phyloP scores from a whole-genome alignment of 2,797 vertebrate genomes.

The Neosilurus mollespiculum region DNA sequence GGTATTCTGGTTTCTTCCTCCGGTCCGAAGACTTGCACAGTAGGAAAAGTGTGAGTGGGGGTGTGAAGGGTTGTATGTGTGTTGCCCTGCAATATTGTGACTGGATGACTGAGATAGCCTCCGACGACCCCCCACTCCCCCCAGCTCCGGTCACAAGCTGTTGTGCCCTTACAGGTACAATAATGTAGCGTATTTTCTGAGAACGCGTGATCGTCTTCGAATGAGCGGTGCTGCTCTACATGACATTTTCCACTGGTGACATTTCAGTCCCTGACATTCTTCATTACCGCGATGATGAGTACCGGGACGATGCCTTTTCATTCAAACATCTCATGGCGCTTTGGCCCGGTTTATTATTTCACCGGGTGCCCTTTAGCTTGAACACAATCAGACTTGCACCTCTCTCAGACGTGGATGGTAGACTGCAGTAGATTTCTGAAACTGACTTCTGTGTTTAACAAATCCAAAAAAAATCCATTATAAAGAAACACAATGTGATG shows the following conservation, averaged over 20 bases:
- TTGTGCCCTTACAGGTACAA: no score
- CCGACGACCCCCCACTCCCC: no score
- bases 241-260: constrained; percentile 30
- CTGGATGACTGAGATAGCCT: no score
- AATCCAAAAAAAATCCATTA: not conserved
- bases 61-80: no score
- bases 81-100: no score
- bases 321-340: constrained; percentile 19
- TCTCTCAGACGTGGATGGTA: not conserved
- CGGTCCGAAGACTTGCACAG: no score
- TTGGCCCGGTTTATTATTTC: constrained; percentile 6
- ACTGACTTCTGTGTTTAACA: not conserved
- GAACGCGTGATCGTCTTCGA: not conserved
- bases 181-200: no score
- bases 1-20: no score
- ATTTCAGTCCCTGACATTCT: constrained; percentile 25
- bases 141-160: no score
- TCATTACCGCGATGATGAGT: constrained; percentile 38
- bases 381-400: constrained; percentile 10
- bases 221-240: not conserved
- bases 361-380: constrained; percentile 33
- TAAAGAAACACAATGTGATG: not conserved
- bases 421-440: constrained; percentile 1
- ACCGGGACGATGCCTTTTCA: constrained; percentile 13
- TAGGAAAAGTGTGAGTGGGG: no score